Conservation (phyloP, 1,140 invertebrate genomes). For the Triops longicaudatus region DNA sequence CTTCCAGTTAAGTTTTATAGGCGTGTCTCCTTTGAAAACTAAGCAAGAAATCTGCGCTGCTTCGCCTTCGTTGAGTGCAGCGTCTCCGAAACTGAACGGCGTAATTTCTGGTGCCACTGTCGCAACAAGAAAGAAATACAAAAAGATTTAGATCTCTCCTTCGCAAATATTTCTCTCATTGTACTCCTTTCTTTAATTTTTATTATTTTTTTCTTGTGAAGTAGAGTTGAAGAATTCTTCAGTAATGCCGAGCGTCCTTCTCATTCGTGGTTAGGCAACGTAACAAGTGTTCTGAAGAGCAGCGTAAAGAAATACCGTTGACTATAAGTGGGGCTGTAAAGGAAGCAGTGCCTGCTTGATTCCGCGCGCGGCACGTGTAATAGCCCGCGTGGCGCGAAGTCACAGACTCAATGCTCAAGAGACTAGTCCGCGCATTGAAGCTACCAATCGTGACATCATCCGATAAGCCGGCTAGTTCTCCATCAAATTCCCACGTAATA, state of each 20-base stretch:
- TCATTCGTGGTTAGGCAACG: not conserved
- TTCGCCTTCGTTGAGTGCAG: constrained; percentile 43
- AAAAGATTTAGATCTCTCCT: not conserved
- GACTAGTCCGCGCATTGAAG: constrained; percentile 37
- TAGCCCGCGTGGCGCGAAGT: constrained; percentile 53
- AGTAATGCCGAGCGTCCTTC: not conserved
- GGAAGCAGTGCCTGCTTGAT: constrained; percentile 52
- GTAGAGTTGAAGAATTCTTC: not conserved
- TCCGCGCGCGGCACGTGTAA: constrained; percentile 63
- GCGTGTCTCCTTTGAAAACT: constrained; percentile 33
- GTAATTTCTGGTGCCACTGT: constrained; percentile 52
- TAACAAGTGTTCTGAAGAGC: not conserved
- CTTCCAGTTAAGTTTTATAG: constrained; percentile 56
- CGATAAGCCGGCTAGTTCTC: constrained; percentile 37
- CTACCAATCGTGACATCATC: constrained; percentile 34
- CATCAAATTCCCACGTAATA: constrained; percentile 49
- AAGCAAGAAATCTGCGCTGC: constrained; percentile 48
- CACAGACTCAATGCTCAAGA: constrained; percentile 40
- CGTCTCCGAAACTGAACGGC: constrained; percentile 48
- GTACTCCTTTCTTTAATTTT: too few species aligned
- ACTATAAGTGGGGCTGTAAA: constrained; percentile 47
- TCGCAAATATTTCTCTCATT: too few species aligned
- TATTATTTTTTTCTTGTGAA: too few species aligned
- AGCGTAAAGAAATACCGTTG: constrained; percentile 35
- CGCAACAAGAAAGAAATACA: constrained; percentile 25